phyloP scores from a whole-genome alignment of 1,140 invertebrate genomes.

The Diachasmimorpha longicaudata region DNA sequence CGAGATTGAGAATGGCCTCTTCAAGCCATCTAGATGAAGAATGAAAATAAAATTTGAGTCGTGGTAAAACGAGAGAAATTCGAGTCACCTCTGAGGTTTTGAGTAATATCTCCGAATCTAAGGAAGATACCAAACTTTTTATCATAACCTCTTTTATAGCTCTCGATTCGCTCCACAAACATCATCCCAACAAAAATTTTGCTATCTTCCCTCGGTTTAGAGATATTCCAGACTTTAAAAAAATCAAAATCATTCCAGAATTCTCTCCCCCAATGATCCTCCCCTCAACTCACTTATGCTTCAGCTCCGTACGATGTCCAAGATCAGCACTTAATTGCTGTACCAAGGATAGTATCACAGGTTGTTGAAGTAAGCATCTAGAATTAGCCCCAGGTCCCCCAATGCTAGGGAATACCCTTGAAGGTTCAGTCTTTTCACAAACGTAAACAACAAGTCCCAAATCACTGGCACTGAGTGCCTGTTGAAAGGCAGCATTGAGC shows the following conservation, averaged over 20 bases:
- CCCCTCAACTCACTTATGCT: slow-evolving; percentile 73
- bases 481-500: slow-evolving; percentile 85
- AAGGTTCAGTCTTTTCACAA: slow-evolving; percentile 80
- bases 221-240: too few relatives aligned
- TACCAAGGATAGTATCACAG: slow-evolving; percentile 88
- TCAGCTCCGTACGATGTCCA: slow-evolving; percentile 82
- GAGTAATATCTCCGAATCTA: too few relatives aligned
- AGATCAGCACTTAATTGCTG: slow-evolving; percentile 92
- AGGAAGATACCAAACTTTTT: too few relatives aligned
- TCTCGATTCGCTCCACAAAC: too few relatives aligned
- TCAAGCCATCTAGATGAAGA: slow-evolving; percentile 76
- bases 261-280: too few relatives aligned
- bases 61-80: too few relatives aligned
- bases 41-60: not conserved
- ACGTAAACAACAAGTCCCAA: slow-evolving; percentile 82
- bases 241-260: too few relatives aligned
- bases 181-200: too few relatives aligned
- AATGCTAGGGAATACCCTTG: slow-evolving; percentile 77
- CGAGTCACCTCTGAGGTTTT: too few relatives aligned
- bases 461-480: slow-evolving; percentile 86
- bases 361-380: slow-evolving; percentile 69
- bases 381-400: slow-evolving; percentile 55
- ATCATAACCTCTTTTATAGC: too few relatives aligned
- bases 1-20: slow-evolving; percentile 85
- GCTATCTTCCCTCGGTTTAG: too few relatives aligned